Evolutionary conservation across 2,113 vertebrate species (phyloP).

Genomic region (Tachysurus vachellii): DNA sequence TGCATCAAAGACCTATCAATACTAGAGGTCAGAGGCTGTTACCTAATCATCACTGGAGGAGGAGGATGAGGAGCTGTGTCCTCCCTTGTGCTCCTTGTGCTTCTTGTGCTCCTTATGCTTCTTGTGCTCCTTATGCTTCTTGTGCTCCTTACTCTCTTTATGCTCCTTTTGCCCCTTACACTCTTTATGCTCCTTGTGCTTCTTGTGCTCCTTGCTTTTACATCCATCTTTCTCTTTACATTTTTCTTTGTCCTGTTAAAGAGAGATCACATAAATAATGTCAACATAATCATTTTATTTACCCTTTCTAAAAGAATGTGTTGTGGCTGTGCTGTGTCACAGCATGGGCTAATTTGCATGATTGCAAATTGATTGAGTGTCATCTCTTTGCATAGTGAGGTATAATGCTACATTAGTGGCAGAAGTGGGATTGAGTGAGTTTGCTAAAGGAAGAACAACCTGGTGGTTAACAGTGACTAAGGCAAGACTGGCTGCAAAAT

Average conservation of each 20-base stretch:
- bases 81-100: constrained; percentile 33
- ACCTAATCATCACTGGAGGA: constrained; percentile 59
- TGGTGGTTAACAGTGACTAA: not conserved
- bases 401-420: not conserved
- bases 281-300: not conserved
- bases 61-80: constrained; percentile 32
- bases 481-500: not conserved
- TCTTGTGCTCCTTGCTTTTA: constrained; percentile 20
- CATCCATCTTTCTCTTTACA: constrained; percentile 47
- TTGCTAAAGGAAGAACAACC: not conserved
- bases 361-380: not conserved
- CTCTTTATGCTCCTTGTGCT: constrained; percentile 48
- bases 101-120: constrained; percentile 40
- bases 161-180: constrained; percentile 40
- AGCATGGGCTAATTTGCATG: not conserved
- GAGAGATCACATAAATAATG: not conserved
- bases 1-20: not conserved
- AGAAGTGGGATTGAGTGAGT: not conserved
- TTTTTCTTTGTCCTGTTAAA: constrained; percentile 28
- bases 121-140: constrained; percentile 40
- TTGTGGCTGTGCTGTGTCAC: not conserved
- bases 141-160: constrained; percentile 17
- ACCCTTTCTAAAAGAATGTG: not conserved
- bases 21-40: not conserved
- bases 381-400: not conserved